Base-by-base conservation (phyloP, 2,113 vertebrate species). In the Echinops telfairi region DNA sequence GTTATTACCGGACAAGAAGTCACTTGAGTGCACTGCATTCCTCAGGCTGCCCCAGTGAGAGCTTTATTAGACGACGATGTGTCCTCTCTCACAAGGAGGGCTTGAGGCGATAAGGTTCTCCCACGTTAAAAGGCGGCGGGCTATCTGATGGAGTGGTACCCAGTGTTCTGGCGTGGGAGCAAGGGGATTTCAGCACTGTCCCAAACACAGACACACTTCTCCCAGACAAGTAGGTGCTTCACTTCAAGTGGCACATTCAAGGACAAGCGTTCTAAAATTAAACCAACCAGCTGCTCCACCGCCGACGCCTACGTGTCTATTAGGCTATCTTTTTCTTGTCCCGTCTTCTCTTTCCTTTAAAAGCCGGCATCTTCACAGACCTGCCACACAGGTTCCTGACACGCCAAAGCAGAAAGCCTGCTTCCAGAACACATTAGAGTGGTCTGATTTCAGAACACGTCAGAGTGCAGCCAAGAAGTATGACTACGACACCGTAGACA, bases 1-100 rank as follows among this genome's bases (percentile, higher is more conserved):
- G 97, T 98, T 97, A 97, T 70, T 97, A 96, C 93, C 94, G 96
- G 96, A 95, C 98, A 97, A 77, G 95, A 94, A 76, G 97, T 98
- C 96, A 98, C 90, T 97, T 93, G 96, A 98, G 97, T 96, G 96
- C 94, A 95, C 68, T 23, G 33, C 20, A 40, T 95, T 95, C 92
- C 15, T 83, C 70, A 77, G 95, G 90, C 88, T 14, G 58, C 47
- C 97, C 94, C 97, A 92, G 95, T 94, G 97, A 96, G 97, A 95
- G 90, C 92, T 89, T 83, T 78, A 27, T 94, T 83, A 81, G 87
- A 79, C 97, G 97, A 83, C 97, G 97, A 83, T 89, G 77, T 95
- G 92, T 43, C 95, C 88, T 97, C 43, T 96, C 96, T 94, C 0
- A 0, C 47, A 93, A 91, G 43, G 88, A 71, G 90, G 90, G 92